phyloP scores from a whole-genome alignment of 2,113 vertebrate genomes.

The Phrynosoma platyrhinos region DNA sequence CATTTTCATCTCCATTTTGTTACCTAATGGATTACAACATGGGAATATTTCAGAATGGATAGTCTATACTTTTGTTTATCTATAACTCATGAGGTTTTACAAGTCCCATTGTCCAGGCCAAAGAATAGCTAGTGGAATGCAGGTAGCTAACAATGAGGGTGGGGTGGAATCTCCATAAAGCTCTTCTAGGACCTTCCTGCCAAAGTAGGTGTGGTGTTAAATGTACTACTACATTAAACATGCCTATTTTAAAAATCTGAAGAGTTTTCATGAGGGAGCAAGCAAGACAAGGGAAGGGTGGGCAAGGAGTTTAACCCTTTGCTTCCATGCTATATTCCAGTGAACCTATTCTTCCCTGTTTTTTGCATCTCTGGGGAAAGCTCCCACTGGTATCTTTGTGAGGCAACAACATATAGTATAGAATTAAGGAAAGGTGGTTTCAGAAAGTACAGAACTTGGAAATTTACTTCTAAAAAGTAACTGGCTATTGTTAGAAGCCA shows the following conservation, averaged over 20 bases:
- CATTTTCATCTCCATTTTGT: not conserved
- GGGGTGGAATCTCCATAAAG: not conserved
- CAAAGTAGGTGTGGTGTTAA: not conserved
- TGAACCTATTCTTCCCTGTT: not conserved
- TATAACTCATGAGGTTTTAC: not conserved
- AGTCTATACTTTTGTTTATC: not conserved
- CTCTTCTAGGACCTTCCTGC: not conserved
- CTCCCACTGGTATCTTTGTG: not conserved
- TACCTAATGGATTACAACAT: constrained; percentile 21
- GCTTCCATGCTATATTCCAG: not conserved
- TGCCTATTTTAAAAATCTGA: not conserved
- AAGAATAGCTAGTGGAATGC: not conserved
- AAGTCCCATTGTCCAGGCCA: not conserved
- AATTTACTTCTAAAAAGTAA: too few species aligned
- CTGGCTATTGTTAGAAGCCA: too few species aligned
- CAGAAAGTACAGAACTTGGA: too few species aligned
- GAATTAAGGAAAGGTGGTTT: not conserved
- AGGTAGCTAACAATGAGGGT: not conserved
- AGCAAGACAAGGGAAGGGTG: not conserved
- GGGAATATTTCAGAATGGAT: not conserved
- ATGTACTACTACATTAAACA: not conserved
- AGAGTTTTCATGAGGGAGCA: not conserved
- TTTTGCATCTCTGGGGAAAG: not conserved
- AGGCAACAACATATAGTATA: not conserved
- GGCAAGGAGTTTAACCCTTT: not conserved